phyloP scores from a whole-genome alignment of 2,113 vertebrate species.

The Vidua chalybeata region DNA sequence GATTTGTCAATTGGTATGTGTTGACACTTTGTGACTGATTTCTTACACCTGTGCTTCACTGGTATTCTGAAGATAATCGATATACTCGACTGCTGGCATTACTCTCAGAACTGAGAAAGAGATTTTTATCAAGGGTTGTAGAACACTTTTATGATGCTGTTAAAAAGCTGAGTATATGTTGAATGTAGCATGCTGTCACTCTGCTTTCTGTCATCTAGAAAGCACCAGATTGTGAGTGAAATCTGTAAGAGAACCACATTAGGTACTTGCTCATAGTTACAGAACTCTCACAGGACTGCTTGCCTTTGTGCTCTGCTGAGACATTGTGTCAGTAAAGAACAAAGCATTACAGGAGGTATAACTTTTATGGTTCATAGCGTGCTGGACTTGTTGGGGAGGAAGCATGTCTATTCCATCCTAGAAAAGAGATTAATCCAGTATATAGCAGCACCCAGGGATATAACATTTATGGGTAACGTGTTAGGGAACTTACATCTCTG shows the following conservation, averaged over 20 bases:
- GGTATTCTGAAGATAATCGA: not conserved
- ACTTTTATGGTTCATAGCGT: not conserved
- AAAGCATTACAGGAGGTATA: not conserved
- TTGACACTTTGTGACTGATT: not conserved
- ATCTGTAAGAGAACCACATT: not conserved
- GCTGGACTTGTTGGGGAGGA: not conserved
- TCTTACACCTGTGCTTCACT: not conserved
- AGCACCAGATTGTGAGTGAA: not conserved
- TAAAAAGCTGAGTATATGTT: not conserved
- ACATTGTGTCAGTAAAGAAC: not conserved
- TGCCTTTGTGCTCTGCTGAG: not conserved
- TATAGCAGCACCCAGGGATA: not conserved
- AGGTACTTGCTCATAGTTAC: not conserved
- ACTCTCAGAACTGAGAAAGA: not conserved
- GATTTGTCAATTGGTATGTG: not conserved
- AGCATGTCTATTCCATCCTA: not conserved
- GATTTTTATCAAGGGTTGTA: not conserved
- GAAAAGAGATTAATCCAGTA: not conserved
- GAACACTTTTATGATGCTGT: not conserved
- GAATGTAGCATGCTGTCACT: not conserved
- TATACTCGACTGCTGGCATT: not conserved
- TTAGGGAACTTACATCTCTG: not conserved
- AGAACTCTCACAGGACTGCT: not conserved
- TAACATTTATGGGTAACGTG: not conserved
- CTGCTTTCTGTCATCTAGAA: not conserved